Evolutionary conservation across 2,797 vertebrate species (phyloP).

Genomic region (Serranus cabrilla): DNA sequence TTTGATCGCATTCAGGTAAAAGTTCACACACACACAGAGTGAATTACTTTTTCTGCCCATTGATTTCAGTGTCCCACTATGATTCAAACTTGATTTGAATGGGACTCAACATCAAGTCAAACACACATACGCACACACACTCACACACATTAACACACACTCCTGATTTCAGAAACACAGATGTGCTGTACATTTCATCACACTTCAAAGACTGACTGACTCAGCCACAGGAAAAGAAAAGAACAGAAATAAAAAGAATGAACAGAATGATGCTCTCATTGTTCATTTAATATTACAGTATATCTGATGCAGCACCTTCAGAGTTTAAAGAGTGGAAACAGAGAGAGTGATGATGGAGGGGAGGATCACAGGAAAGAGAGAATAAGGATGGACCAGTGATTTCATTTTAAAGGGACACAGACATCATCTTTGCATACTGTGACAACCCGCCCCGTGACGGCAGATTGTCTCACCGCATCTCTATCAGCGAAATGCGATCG

Average conservation of each 20-base stretch:
- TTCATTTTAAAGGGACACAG: conserved; percentile 75
- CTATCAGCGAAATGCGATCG: conserved; percentile 39
- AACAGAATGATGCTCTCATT: conserved; percentile 53
- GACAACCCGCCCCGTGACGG: conserved; percentile 35
- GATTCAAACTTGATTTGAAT: conserved; percentile 57
- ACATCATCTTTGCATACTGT: conserved; percentile 78
- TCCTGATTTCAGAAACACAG: conserved; percentile 62
- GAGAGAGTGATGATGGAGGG: conserved; percentile 6
- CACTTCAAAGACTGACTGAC: conserved; percentile 58
- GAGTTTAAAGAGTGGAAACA: conserved; percentile 70
- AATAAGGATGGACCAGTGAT: conserved; percentile 32
- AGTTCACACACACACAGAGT: conserved; percentile 51
- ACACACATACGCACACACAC: conserved; percentile 12
- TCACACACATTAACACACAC: conserved; percentile 33
- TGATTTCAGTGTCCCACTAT: conserved; percentile 37
- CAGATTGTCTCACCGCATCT: conserved; percentile 38
- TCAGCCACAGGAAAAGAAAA: conserved; percentile 42
- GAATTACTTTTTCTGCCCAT: conserved; percentile 37
- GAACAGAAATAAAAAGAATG: conserved; percentile 49
- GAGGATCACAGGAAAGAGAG: background rate
- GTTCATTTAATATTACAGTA: conserved; percentile 80
- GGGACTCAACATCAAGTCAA: conserved; percentile 40
- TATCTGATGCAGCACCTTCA: conserved; percentile 85
- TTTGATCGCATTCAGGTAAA: conserved; percentile 53
- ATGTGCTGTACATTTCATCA: conserved; percentile 75